A percentile compares a stretch with the other conserved stretches of the same genome.
Conservation (phyloP, 2,797 vertebrate genomes). For the Sibirionetta formosa region DNA sequence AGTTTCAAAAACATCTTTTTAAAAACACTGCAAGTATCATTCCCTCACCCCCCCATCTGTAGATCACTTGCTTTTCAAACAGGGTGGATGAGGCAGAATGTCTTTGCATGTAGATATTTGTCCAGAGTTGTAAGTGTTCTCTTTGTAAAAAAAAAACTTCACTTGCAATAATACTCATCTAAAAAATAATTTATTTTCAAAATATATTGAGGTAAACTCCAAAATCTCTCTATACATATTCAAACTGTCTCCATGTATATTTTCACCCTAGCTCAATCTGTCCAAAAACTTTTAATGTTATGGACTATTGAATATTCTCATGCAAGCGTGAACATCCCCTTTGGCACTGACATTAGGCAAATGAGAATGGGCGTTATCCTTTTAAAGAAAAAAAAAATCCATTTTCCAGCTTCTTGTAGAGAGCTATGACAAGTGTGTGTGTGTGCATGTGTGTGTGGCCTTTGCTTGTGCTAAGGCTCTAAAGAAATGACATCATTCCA, state of each 20-base stretch:
- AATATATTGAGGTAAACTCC: background rate
- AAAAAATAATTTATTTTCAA: background rate
- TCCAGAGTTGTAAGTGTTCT: background rate
- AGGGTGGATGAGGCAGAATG: background rate
- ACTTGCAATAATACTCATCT: background rate
- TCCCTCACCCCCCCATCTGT: background rate
- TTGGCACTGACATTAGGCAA: background rate
- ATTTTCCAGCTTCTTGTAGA: background rate
- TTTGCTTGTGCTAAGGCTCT: background rate
- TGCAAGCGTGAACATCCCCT: background rate
- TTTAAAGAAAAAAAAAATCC: background rate
- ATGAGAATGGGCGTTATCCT: accelerated
- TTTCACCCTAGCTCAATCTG: background rate
- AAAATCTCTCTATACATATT: background rate
- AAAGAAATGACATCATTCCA: background rate
- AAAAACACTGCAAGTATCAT: background rate
- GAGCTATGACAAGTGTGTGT: background rate
- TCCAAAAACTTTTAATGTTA: background rate
- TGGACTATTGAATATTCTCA: background rate
- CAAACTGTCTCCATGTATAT: background rate
- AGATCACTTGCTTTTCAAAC: background rate
- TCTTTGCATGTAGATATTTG: background rate
- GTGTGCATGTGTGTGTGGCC: too few species aligned
- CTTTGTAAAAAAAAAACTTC: background rate
- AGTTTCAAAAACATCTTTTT: background rate